These are phyloP conservation scores for Lagria hirta DNA, from an alignment of 2,888 invertebrate species.

Conservation along the genomic window DNA sequence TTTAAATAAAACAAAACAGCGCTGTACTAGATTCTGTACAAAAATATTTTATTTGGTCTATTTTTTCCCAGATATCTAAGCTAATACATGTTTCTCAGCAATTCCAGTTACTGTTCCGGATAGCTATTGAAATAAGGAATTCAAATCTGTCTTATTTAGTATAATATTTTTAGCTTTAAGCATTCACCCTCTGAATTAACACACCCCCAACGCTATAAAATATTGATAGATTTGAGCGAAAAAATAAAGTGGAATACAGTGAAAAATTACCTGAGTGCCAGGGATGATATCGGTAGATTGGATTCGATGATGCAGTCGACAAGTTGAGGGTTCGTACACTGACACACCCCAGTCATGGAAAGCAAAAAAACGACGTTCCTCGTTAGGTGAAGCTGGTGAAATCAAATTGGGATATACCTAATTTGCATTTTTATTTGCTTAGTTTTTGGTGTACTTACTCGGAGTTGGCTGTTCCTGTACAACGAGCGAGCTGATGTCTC, in stretches of 20 bases:
- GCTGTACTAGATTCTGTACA: no score
- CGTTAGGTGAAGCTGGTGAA: slow-evolving; percentile 58
- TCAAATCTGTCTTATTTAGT: no score
- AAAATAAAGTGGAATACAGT: slow-evolving; percentile 13
- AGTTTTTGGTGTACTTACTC: slow-evolving; percentile 54
- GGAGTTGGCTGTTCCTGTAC: slow-evolving; percentile 71
- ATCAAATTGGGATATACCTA: slow-evolving; percentile 31
- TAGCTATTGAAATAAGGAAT: no score
- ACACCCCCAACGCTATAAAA: no score
- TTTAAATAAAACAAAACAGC: no score
- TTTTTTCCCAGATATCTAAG: no score
- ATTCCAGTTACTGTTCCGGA: no score
- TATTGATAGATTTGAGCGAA: neutral
- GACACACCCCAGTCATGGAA: slow-evolving; percentile 76
- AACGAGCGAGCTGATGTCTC: slow-evolving; percentile 72
- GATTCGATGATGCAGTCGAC: slow-evolving; percentile 70
- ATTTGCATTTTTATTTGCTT: slow-evolving; percentile 36
- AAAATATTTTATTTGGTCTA: no score
- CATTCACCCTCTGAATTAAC: no score
- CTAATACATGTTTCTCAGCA: no score
- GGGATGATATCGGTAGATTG: slow-evolving; percentile 70
- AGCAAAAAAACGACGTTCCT: slow-evolving; percentile 69
- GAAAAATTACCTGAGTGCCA: slow-evolving; percentile 63
- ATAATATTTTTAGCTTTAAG: no score
- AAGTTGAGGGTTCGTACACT: slow-evolving; percentile 70